Percentiles rank a stretch among this genome's conserved stretches.
phyloP scores from a whole-genome alignment of 2,797 vertebrate genomes.

The Zalophus californianus region DNA sequence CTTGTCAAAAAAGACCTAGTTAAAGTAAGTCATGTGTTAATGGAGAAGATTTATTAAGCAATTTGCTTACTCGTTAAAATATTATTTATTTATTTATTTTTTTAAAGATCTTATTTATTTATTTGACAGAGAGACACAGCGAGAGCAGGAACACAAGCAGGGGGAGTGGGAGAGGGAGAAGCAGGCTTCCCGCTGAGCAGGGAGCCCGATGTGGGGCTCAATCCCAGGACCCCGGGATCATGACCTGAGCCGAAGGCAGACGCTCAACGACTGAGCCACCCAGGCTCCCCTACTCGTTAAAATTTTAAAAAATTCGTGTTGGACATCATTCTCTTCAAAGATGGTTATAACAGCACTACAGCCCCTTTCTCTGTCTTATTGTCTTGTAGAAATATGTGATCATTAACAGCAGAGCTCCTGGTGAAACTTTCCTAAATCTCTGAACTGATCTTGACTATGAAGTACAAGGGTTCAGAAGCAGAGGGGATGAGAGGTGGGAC shows the following conservation, averaged over 20 bases:
- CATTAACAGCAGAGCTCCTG: neutral
- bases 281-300: neutral
- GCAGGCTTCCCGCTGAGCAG: no score
- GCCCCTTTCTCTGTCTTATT: neutral
- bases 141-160: no score
- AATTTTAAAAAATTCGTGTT: neutral
- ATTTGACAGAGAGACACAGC: no score
- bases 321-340: neutral
- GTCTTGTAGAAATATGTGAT: neutral
- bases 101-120: no score
- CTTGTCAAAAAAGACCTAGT: neutral
- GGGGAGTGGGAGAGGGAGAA: no score
- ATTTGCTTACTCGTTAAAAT: neutral
- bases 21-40: neutral
- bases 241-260: no score
- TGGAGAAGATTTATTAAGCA: neutral
- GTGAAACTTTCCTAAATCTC: neutral
- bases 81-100: no score
- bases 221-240: no score
- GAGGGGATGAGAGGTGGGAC: neutral
- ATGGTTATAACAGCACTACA: neutral
- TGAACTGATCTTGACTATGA: neutral
- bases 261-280: no score
- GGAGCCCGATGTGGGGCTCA: no score
- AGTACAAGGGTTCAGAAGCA: neutral